Conservation (phyloP, 2,888 invertebrate species). For the Anthrax anthrax region DNA sequence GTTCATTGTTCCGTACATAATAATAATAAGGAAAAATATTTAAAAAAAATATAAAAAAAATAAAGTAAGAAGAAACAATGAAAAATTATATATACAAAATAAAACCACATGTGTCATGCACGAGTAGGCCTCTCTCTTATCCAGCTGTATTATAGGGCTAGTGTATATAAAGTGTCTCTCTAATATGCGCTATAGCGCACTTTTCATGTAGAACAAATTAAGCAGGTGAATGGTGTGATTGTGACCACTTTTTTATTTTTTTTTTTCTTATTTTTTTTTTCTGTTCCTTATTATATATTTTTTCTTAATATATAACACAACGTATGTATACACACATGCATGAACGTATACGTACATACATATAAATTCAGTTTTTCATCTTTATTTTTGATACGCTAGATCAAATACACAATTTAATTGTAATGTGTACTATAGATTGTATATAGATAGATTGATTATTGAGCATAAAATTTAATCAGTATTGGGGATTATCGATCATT, state of each 20-base stretch:
- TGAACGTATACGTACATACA: neutral
- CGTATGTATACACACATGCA: neutral
- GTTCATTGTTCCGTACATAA: conserved; percentile 2
- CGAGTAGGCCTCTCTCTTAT: conserved; percentile 1
- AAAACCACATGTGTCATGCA: conserved; percentile 9
- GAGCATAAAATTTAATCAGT: neutral
- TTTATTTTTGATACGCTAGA: neutral
- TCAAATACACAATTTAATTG: no score
- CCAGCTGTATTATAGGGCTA: no score
- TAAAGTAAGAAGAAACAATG: no score
- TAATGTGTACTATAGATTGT: no score
- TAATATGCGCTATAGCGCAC: conserved; percentile 2
- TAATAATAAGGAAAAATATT: neutral
- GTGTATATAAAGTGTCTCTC: conserved; percentile 3
- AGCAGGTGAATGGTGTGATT: neutral
- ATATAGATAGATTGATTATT: neutral
- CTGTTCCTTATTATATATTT: neutral
- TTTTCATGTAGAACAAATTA: conserved; percentile 8
- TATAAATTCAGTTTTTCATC: neutral
- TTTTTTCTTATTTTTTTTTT: neutral
- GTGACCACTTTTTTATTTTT: neutral
- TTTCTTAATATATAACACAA: neutral
- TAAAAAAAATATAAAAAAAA: neutral
- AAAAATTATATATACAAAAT: neutral
- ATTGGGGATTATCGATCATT: neutral